Evolutionary conservation across 2,888 invertebrate genomes (phyloP), one percentile per base, ranked within the genome.

Genomic region (Drosophila setosimentum): DNA sequence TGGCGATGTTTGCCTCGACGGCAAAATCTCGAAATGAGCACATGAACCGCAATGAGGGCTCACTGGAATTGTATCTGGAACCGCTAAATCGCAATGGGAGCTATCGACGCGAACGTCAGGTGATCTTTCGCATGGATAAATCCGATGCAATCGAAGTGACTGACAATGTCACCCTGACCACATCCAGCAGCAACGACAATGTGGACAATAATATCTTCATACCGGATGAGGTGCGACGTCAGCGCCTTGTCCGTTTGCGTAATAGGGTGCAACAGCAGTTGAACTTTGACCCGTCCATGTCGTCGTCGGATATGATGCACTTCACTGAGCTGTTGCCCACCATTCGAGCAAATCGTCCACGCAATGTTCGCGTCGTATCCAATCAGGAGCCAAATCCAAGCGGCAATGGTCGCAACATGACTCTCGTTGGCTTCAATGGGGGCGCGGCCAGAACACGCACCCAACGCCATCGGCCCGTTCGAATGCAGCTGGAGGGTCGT

Each of bases 31-130:
- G 84, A 16, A 86, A 88, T 42, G 75, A 73, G 8, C 71, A 68
- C 1, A 76, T 84, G 73, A 73, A 55, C 18, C 83, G 69, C 30
- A 70, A 53, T 13, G 69, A 68, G 40, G 80, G 83, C n/a, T 74
- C 85, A 0, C 49, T 88, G 2, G 77, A 76, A 2, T 62, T 87
- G 32, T 69, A 61, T 49, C 30, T 87, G 71, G 83, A 78, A 60
- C 84, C 79, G 0, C 61, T 87, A 2, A 88, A 87, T 76, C 88
- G 64, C 16, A 78, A 87, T 73, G 87, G 87, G 18, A 87, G 88
- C 64, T 87, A 87, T 64, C 59, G 62, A 42, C 68, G 72, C 8
- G 59, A 72, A 11, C 68, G 42, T 27, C n/a, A 54, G 7, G 0
- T 50, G 3, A 21, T 29, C 2, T 45, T 45, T 40, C 50, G 49